Evolutionary conservation across 2,888 invertebrate species (phyloP).

Genomic region (Morpho helenor): DNA sequence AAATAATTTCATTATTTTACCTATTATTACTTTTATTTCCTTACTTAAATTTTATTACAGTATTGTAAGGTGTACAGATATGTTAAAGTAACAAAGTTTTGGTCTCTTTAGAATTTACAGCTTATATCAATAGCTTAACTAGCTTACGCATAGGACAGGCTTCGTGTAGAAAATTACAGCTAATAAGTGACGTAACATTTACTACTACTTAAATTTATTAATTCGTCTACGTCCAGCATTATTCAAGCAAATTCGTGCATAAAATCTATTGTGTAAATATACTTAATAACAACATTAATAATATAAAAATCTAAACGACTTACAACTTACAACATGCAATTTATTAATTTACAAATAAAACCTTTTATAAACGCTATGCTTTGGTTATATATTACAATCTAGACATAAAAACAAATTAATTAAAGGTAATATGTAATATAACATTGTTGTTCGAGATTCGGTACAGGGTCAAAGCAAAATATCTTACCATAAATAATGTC

Average conservation of each 20-base stretch:
- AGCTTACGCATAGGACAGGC: constrained; percentile 11
- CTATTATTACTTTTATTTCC: background rate
- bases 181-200: constrained; percentile 5
- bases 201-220: constrained; percentile 12
- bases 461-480: no score
- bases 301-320: background rate
- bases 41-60: background rate
- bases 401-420: no score
- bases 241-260: constrained; percentile 16
- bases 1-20: no score
- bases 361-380: no score
- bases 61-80: constrained; percentile 8
- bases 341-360: no score
- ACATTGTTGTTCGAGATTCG: no score
- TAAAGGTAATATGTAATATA: no score
- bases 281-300: background rate
- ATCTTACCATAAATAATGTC: no score
- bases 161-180: constrained; percentile 16
- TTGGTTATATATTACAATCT: no score
- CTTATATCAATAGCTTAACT: constrained; percentile 4
- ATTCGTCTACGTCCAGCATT: constrained; percentile 20
- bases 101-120: background rate
- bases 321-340: background rate
- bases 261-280: constrained; percentile 7
- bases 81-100: constrained; percentile 11